Conservation (phyloP, 2,888 invertebrate genomes). For the Polietes domitor region DNA sequence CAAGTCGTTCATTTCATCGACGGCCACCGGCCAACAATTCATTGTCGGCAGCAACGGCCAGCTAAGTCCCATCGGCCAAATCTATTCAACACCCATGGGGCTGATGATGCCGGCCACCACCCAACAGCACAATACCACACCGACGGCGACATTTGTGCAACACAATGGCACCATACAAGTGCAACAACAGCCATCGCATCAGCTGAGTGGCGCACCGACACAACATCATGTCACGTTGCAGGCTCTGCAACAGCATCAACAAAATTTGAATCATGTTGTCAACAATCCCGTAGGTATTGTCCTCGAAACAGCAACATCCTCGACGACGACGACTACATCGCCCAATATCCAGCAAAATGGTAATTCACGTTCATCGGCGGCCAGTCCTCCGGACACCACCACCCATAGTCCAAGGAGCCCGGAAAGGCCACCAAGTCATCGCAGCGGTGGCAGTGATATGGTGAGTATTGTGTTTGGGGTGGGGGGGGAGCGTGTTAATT, state of each 20-base stretch:
- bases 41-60: slow-evolving; percentile 90
- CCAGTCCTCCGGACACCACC: slow-evolving; percentile 91
- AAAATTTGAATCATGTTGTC: slow-evolving; percentile 68
- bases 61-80: slow-evolving; percentile 86
- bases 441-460: slow-evolving; percentile 81
- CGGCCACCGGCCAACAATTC: slow-evolving; percentile 84
- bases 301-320: slow-evolving; percentile 69
- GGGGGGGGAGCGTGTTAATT: not conserved
- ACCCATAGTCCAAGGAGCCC: slow-evolving; percentile 90
- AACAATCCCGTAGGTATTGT: slow-evolving; percentile 73
- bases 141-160: slow-evolving; percentile 87
- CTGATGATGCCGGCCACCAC: slow-evolving; percentile 79
- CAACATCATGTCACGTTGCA: slow-evolving; percentile 68
- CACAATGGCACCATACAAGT: slow-evolving; percentile 90
- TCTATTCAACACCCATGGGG: slow-evolving; percentile 80
- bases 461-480: slow-evolving; percentile 68
- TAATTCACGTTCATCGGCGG: slow-evolving; percentile 78
- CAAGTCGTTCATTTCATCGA: slow-evolving; percentile 87
- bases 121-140: slow-evolving; percentile 73
- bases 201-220: slow-evolving; percentile 75
- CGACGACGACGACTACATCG: slow-evolving; percentile 62
- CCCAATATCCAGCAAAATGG: slow-evolving; percentile 18
- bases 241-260: slow-evolving; percentile 61
- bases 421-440: slow-evolving; percentile 79
- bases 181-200: slow-evolving; percentile 81